A percentile compares a stretch with the other conserved stretches of the same genome.
These are phyloP conservation scores for Stichopus horrens DNA, from an alignment of 53 echinoderm and acorn worm genomes.

Conservation along the genomic window DNA sequence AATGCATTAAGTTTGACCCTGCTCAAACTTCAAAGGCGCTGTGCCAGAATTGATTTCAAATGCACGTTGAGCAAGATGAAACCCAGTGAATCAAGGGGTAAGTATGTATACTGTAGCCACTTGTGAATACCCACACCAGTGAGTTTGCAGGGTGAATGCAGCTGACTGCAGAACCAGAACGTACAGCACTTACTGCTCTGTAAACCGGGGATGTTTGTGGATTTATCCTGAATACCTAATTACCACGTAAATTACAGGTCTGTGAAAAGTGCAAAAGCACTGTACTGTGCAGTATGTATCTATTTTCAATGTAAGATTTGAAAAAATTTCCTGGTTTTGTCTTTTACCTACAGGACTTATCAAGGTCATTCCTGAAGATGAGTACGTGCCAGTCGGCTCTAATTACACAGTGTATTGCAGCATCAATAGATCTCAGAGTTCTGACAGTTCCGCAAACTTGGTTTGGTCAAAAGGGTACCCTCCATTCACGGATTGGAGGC, in stretches of 20 bases:
- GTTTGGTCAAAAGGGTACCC: slow-evolving; percentile 16
- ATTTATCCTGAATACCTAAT: too few relatives aligned
- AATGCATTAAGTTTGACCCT: too few relatives aligned
- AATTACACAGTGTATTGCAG: slow-evolving; percentile 19
- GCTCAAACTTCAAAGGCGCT: too few relatives aligned
- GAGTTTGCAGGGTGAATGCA: too few relatives aligned
- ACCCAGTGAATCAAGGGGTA: not conserved
- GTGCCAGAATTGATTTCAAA: too few relatives aligned
- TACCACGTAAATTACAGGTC: too few relatives aligned
- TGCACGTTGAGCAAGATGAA: not conserved
- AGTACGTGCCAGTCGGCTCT: not conserved
- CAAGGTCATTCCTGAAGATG: slow-evolving; percentile 4
- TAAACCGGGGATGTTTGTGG: too few relatives aligned
- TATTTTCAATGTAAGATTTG: not conserved
- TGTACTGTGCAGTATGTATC: too few relatives aligned
- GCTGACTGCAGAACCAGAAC: too few relatives aligned
- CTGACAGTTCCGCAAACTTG: not conserved
- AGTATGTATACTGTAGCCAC: not conserved
- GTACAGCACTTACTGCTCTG: too few relatives aligned
- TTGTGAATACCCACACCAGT: not conserved
- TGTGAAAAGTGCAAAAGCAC: too few relatives aligned
- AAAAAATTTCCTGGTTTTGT: not conserved
- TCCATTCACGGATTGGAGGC: not conserved
- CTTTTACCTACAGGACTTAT: slow-evolving; percentile 1
- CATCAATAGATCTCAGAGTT: not conserved